These are phyloP conservation scores for Tychaedon coryphoeus DNA, from an alignment of 2,113 vertebrate species.

Conservation along the genomic window DNA sequence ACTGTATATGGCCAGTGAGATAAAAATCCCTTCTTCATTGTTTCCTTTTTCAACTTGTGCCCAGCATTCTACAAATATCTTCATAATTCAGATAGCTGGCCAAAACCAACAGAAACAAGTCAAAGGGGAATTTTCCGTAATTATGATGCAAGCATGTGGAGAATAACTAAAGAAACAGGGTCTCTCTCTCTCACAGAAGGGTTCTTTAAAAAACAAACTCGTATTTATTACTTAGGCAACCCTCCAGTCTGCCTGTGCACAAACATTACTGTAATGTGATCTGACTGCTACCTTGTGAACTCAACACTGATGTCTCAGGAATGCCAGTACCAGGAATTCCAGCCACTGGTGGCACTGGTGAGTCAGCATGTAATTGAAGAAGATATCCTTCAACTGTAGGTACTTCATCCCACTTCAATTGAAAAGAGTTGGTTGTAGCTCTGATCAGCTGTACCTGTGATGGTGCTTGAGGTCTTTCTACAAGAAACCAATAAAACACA, in stretches of 20 bases:
- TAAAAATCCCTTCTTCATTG: background rate
- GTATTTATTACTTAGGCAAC: background rate
- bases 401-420: slow-evolving; percentile 94
- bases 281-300: slow-evolving; percentile 65
- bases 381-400: slow-evolving; percentile 90
- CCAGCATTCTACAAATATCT: background rate
- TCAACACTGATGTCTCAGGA: slow-evolving; percentile 58
- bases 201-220: background rate
- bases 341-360: slow-evolving; percentile 27
- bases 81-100: background rate
- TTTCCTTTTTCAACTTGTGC: background rate
- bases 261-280: background rate
- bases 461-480: slow-evolving; percentile 86
- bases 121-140: background rate
- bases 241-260: background rate
- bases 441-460: slow-evolving; percentile 89
- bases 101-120: background rate
- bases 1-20: background rate
- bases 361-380: slow-evolving; percentile 85
- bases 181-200: background rate
- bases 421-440: slow-evolving; percentile 92
- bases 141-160: background rate
- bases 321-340: slow-evolving; percentile 22
- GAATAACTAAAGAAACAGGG: background rate
- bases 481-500: slow-evolving; percentile 18